Conservation (phyloP, 2,888 invertebrate species). For the Epicampocera succincta region DNA sequence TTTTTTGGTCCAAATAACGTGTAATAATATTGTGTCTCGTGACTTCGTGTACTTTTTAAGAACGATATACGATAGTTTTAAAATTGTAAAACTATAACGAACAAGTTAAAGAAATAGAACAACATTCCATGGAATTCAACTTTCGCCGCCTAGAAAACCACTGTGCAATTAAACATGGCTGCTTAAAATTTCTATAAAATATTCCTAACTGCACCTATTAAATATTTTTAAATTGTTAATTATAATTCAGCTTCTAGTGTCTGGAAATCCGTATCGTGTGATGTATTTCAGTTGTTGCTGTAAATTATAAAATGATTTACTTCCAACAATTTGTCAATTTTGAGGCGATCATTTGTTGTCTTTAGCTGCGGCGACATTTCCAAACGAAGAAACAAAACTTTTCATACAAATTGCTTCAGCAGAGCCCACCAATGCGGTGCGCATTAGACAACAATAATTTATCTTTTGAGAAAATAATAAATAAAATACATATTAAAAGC, state of each 20-base stretch:
- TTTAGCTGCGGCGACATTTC: slow-evolving; percentile 50
- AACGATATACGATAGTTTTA: too few species aligned
- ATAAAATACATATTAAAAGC: slow-evolving; percentile 45
- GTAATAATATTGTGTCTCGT: too few species aligned
- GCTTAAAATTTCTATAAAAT: neutral
- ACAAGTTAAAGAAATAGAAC: neutral
- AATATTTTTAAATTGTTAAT: slow-evolving; percentile 40
- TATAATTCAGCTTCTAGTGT: slow-evolving; percentile 49
- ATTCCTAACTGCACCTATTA: slow-evolving; percentile 19
- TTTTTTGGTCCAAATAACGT: too few species aligned
- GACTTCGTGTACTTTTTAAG: too few species aligned
- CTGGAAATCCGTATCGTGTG: slow-evolving; percentile 11
- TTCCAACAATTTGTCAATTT: slow-evolving; percentile 60
- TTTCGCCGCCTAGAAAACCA: neutral
- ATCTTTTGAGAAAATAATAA: slow-evolving; percentile 38
- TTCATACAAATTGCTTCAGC: slow-evolving; percentile 13
- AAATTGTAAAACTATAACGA: too few species aligned
- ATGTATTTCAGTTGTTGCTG: slow-evolving; percentile 35
- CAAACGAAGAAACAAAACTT: slow-evolving; percentile 13
- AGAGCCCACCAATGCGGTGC: slow-evolving; percentile 59
- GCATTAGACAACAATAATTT: slow-evolving; percentile 39
- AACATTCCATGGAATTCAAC: neutral
- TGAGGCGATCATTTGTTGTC: slow-evolving; percentile 32
- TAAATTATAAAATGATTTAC: slow-evolving; percentile 68
- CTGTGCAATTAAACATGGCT: slow-evolving; percentile 7